Conservation (phyloP, 1,140 invertebrate species). For the Magallana gigas region DNA sequence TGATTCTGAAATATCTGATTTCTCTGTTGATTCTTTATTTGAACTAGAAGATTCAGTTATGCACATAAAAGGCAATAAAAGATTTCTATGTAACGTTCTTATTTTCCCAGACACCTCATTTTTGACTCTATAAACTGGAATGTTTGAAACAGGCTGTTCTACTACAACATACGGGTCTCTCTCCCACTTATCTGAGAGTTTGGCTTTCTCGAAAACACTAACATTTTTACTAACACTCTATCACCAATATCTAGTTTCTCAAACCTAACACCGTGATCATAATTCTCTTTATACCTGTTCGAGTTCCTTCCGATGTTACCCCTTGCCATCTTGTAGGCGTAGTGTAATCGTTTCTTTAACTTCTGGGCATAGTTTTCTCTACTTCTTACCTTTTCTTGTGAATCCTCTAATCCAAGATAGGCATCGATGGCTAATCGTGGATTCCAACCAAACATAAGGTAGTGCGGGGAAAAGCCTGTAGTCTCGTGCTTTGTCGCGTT, state of each 20-base stretch:
- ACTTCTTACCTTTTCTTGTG: not conserved
- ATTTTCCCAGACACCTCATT: too few relatives aligned
- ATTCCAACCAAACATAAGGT: conserved; percentile 52
- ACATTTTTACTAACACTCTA: not conserved
- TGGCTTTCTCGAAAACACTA: not conserved
- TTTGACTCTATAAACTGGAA: too few relatives aligned
- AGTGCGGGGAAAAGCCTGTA: conserved; percentile 41
- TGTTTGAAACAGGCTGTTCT: too few relatives aligned
- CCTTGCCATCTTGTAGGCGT: conserved; percentile 7
- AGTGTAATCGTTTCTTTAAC: not conserved
- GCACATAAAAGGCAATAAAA: too few relatives aligned
- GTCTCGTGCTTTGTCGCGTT: conserved; percentile 37
- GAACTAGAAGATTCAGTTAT: too few relatives aligned
- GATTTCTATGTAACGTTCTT: too few relatives aligned
- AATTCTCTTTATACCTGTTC: not conserved
- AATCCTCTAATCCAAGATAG: conserved; percentile 38
- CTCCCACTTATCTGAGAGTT: too few relatives aligned
- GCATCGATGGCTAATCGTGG: conserved; percentile 45
- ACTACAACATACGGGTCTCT: too few relatives aligned
- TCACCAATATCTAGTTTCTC: not conserved
- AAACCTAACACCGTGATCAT: not conserved
- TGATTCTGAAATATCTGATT: too few relatives aligned
- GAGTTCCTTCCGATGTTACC: not conserved
- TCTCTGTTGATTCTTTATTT: too few relatives aligned
- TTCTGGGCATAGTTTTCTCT: not conserved